Evolutionary conservation across 2,797 vertebrate species (phyloP), one percentile per base, ranked within the genome.

Genomic region (Chlorospingus flavigularis): DNA sequence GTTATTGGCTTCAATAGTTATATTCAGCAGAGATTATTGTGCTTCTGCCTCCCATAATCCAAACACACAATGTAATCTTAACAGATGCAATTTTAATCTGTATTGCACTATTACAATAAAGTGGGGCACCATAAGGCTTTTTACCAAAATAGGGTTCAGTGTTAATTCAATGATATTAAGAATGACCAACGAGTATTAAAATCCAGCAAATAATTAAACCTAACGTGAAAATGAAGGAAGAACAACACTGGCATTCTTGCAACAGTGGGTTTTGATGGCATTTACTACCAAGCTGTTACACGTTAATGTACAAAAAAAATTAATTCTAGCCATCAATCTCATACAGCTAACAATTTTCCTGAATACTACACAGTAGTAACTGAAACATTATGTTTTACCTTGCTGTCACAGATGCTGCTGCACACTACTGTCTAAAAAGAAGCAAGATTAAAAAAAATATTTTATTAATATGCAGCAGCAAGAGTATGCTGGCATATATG

Each of bases 1-100:
- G 96, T 97, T 98, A 97, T 96, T 97, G 96, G 97, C 75, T 96
- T 92, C 97, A 91, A 94, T 40, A 72, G 45, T 94, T 97, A 93
- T 53, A 96, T 92, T 96, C 95, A 94, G 85, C 75, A 95, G 96
- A 97, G 95, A 95, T 96, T 96, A 98, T 71, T 91, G 94, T 92
- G 94, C 89, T 97, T 97, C 88, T 97, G 95, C 57, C 77, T 96
- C 79, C 77, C 90, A 77, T 97, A 98, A 97, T 97, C 95, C 96
- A 97, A 96, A 97, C 82, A 87, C 45, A 96, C 70, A 88, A 86
- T 93, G 95, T 96, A 97, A 97, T 96, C 95, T 96, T 97, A 96
- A 97, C 97, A 97, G 97, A 98, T 97, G 97, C 95, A 95, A 95
- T 96, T 97, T 97, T 97, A 97, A 97, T 97, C 96, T 97, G 94